Percentiles rank a stretch among this genome's conserved stretches.
Conservation (phyloP, 2,888 invertebrate species). For the Andrena haemorrhoa region DNA sequence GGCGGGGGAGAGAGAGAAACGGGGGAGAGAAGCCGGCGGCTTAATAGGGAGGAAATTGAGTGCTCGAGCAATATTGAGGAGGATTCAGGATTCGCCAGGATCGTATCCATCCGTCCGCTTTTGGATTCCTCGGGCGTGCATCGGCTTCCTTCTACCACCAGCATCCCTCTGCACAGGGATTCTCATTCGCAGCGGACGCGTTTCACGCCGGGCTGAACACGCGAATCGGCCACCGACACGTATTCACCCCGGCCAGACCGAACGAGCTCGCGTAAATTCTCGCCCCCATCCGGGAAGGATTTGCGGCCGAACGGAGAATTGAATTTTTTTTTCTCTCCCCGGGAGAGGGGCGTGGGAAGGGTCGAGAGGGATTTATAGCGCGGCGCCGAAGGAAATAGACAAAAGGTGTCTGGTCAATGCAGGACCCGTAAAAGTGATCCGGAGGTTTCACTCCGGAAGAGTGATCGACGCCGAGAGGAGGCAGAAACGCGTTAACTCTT, state of each 20-base stretch:
- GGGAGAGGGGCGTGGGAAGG: neutral
- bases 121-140: slow-evolving; percentile 82
- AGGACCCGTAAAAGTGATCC: too few species aligned
- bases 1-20: slow-evolving; percentile 61
- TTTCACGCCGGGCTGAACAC: slow-evolving; percentile 63
- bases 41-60: slow-evolving; percentile 85
- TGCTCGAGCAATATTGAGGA: slow-evolving; percentile 85
- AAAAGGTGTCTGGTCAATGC: slow-evolving; percentile 1
- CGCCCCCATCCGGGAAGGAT: slow-evolving; percentile 23
- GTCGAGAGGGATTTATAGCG: slow-evolving; percentile 2
- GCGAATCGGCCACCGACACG: slow-evolving; percentile 43
- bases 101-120: slow-evolving; percentile 82
- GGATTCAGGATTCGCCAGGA: slow-evolving; percentile 83
- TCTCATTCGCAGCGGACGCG: slow-evolving; percentile 72
- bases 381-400: neutral
- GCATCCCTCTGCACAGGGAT: slow-evolving; percentile 66
- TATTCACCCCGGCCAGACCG: slow-evolving; percentile 20
- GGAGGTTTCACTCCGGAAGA: too few species aligned
- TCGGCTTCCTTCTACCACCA: slow-evolving; percentile 77
- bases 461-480: too few species aligned
- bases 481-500: too few species aligned
- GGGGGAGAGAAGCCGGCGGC: slow-evolving; percentile 81
- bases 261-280: slow-evolving; percentile 45
- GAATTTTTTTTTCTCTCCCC: slow-evolving; percentile 32
- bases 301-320: slow-evolving; percentile 27